phyloP scores from a whole-genome alignment of 2,888 invertebrate genomes.

The Cyaniris semiargus region DNA sequence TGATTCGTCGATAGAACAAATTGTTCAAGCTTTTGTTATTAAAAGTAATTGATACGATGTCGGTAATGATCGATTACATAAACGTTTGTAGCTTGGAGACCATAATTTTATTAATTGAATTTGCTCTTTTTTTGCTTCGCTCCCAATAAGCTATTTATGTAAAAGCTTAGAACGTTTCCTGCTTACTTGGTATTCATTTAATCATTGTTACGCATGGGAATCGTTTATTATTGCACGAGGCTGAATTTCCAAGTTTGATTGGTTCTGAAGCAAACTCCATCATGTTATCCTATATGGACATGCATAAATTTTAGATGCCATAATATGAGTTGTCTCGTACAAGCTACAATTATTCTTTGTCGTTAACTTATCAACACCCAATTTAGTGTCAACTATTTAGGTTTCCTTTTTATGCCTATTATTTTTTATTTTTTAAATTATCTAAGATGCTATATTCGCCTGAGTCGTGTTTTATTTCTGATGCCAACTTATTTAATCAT shows the following conservation, averaged over 20 bases:
- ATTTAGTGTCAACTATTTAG: background rate
- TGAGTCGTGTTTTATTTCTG: background rate
- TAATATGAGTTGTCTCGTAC: background rate
- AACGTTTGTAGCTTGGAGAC: too few species aligned
- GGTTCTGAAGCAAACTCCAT: background rate
- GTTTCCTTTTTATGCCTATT: background rate
- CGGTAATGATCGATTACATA: too few species aligned
- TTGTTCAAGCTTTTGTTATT: background rate
- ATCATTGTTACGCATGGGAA: background rate
- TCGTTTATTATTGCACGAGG: background rate
- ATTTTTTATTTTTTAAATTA: background rate
- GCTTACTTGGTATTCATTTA: background rate
- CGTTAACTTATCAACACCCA: background rate
- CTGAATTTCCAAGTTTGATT: background rate
- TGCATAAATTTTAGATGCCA: background rate
- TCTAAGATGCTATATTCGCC: background rate
- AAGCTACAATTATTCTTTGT: background rate
- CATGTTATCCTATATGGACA: background rate
- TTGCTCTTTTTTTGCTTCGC: too few species aligned
- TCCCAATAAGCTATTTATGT: background rate
- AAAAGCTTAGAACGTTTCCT: background rate
- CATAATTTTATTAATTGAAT: too few species aligned
- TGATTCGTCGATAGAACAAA: background rate
- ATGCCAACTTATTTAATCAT: background rate
- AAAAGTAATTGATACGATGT: background rate